Evolutionary conservation across 2,888 invertebrate genomes (phyloP).

Genomic region (Portevinia maculata): DNA sequence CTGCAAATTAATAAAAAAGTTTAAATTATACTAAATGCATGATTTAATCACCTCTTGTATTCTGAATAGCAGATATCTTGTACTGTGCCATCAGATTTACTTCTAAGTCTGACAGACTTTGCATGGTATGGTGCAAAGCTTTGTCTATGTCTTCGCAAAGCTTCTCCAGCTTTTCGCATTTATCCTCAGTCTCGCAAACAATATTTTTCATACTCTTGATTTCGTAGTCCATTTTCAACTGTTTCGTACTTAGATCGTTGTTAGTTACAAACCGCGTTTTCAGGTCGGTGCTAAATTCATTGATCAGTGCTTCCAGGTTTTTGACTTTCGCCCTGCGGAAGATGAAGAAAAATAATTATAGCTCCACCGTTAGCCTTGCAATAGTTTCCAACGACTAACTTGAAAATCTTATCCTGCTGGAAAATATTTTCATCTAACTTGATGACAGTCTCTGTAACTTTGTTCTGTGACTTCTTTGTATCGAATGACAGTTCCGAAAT

Average conservation of each 20-base stretch:
- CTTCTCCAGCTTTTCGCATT: slow-evolving; percentile 83
- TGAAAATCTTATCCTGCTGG: slow-evolving; percentile 77
- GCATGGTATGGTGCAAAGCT: slow-evolving; percentile 82
- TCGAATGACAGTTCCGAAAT: slow-evolving; percentile 79
- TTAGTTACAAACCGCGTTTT: slow-evolving; percentile 77
- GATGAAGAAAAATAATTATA: slow-evolving; percentile 1
- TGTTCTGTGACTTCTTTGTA: slow-evolving; percentile 79
- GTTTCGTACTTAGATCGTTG: slow-evolving; percentile 82
- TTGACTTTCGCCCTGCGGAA: slow-evolving; percentile 78
- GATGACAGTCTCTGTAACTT: slow-evolving; percentile 80
- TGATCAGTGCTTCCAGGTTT: slow-evolving; percentile 78
- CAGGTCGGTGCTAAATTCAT: slow-evolving; percentile 79
- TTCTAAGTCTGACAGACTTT: slow-evolving; percentile 83
- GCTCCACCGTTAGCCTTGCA: not conserved
- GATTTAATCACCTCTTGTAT: slow-evolving; percentile 78
- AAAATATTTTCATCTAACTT: slow-evolving; percentile 79
- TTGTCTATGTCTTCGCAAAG: slow-evolving; percentile 81
- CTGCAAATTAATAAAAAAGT: slow-evolving; percentile 66
- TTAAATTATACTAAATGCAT: not conserved
- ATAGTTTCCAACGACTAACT: slow-evolving; percentile 75
- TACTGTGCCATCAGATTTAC: slow-evolving; percentile 81
- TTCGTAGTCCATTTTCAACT: slow-evolving; percentile 83
- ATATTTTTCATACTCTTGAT: slow-evolving; percentile 83
- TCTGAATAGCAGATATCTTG: slow-evolving; percentile 80
- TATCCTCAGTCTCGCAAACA: slow-evolving; percentile 84